These are phyloP conservation scores for Hipparchia sbordonii DNA, from an alignment of 2,888 invertebrate species.

Conservation along the genomic window DNA sequence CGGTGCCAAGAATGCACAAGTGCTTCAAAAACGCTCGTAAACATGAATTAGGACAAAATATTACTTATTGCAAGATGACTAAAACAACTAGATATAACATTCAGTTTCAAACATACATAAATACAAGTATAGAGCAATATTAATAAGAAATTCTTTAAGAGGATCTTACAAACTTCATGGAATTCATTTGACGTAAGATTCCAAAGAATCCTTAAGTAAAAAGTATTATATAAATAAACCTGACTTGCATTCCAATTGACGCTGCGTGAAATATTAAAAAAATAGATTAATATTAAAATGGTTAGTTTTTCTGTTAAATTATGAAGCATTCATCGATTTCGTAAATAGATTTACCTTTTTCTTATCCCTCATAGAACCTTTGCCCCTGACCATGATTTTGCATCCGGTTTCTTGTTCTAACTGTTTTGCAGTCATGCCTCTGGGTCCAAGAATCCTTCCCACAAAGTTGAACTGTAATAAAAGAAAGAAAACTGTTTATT, in stretches of 20 bases:
- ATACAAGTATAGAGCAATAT: not conserved
- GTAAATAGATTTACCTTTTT: constrained; percentile 90
- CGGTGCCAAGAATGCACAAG: constrained; percentile 42
- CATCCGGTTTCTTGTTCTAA: constrained; percentile 99
- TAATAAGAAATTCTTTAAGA: constrained; percentile 19
- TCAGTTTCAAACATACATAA: not conserved
- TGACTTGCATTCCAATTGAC: constrained; percentile 37
- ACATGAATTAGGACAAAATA: constrained; percentile 30
- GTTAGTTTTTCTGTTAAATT: constrained; percentile 14
- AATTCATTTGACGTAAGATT: constrained; percentile 34
- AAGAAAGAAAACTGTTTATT: constrained; percentile 2
- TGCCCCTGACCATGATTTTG: constrained; percentile 99
- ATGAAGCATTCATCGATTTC: no score
- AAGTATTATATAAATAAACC: constrained; percentile 36
- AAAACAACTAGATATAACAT: constrained; percentile 16
- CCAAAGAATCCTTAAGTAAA: constrained; percentile 14
- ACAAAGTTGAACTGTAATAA: constrained; percentile 98
- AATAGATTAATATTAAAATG: constrained; percentile 32
- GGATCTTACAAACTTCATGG: constrained; percentile 27
- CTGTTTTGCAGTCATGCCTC: constrained; percentile 99
- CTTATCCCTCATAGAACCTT: constrained; percentile 99
- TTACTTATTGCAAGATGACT: constrained; percentile 23
- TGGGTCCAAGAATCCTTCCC: constrained; percentile 98
- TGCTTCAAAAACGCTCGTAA: constrained; percentile 35
- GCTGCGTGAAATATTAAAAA: constrained; percentile 44